Evolutionary conservation across 2,797 vertebrate species (phyloP).

Genomic region (Stomatorhinus walkeri): DNA sequence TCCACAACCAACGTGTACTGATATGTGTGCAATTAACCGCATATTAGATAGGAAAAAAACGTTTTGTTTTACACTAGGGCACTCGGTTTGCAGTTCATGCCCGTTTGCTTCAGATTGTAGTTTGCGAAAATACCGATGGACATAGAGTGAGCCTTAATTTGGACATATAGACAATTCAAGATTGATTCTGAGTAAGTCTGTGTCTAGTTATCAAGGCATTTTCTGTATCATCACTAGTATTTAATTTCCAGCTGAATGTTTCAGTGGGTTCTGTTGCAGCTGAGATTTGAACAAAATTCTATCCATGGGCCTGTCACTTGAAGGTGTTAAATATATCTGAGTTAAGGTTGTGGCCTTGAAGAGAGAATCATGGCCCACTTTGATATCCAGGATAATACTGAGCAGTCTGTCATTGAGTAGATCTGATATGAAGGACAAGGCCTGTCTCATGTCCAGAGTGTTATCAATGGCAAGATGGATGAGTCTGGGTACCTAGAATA

Average conservation of each 20-base stretch:
- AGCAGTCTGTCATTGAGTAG: not conserved
- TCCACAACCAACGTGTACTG: not conserved
- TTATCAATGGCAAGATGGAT: not conserved
- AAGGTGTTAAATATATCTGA: not conserved
- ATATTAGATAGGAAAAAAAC: not conserved
- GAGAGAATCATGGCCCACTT: not conserved
- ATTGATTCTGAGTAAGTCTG: not conserved
- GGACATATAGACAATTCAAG: not conserved
- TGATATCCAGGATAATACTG: not conserved
- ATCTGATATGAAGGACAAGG: not conserved
- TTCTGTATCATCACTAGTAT: not conserved
- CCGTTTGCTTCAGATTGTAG: not conserved
- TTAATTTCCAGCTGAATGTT: not conserved
- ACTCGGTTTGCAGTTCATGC: not conserved
- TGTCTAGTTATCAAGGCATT: not conserved
- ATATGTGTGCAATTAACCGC: not conserved
- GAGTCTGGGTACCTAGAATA: not conserved
- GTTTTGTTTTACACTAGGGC: not conserved
- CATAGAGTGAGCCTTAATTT: not conserved
- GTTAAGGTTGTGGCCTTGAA: not conserved
- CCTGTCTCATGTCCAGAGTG: not conserved
- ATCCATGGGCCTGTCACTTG: not conserved
- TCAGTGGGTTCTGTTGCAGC: not conserved
- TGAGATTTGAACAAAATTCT: conserved; percentile 1
- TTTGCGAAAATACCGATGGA: not conserved